Evolutionary conservation across 2,888 invertebrate species (phyloP).

Genomic region (Dyspetes luteomarginatus): DNA sequence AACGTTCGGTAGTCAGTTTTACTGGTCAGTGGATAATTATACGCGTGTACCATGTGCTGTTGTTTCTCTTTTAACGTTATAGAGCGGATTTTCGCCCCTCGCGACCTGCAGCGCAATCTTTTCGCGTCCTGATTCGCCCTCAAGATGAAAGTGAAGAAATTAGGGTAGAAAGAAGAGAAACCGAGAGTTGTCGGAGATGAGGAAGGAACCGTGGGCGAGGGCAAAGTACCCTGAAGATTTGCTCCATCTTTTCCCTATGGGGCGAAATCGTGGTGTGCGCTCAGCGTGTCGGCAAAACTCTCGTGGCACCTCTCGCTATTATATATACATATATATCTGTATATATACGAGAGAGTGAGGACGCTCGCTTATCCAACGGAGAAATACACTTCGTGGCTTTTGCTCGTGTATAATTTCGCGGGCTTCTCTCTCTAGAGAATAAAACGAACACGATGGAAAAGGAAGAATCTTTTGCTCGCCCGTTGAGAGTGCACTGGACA

Average conservation of each 20-base stretch:
- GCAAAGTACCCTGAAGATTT: conserved; percentile 38
- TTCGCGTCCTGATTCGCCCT: not conserved
- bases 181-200: not conserved
- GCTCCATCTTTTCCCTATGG: conserved; percentile 26
- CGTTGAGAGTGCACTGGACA: conserved; percentile 19
- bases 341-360: conserved; percentile 9
- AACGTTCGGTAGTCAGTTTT: conserved; percentile 39
- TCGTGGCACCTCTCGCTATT: not conserved
- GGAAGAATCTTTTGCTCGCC: conserved; percentile 22
- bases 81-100: conserved; percentile 19
- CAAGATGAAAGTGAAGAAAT: conserved; percentile 17
- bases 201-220: conserved; percentile 14
- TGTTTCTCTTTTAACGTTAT: not conserved
- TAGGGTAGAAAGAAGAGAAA: conserved; percentile 21
- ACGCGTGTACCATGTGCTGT: conserved; percentile 28
- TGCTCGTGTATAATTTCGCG: conserved; percentile 42
- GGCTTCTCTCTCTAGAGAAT: conserved; percentile 17
- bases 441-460: conserved; percentile 25
- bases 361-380: conserved; percentile 17
- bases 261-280: conserved; percentile 19
- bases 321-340: not conserved
- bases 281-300: conserved; percentile 23
- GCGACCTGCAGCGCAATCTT: conserved; percentile 30
- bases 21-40: conserved; percentile 42
- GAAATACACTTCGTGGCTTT: conserved; percentile 5